Evolutionary conservation across 30 jellyfish, hydroid and myxozoan species (phyloP).

Genomic region (Aurelia aurita complex sp. Pacific): DNA sequence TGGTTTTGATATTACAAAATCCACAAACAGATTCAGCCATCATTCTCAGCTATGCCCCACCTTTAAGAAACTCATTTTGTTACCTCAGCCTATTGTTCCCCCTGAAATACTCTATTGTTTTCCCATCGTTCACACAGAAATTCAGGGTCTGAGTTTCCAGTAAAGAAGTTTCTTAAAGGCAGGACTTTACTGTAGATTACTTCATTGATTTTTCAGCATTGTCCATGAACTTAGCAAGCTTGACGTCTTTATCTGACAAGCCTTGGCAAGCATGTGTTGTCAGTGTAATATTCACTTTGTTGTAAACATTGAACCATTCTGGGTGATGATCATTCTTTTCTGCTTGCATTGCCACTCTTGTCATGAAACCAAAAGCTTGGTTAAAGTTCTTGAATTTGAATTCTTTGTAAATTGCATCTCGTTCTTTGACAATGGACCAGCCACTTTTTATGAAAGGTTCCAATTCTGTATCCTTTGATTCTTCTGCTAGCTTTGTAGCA

Average conservation of each 20-base stretch:
- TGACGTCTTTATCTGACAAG: conserved; percentile 78
- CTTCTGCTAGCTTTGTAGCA: conserved; percentile 62
- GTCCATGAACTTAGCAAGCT: conserved; percentile 87
- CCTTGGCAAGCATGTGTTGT: conserved; percentile 96
- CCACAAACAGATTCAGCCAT: no score
- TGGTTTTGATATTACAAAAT: no score
- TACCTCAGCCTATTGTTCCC: no score
- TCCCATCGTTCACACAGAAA: no score
- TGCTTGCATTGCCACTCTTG: conserved; percentile 90
- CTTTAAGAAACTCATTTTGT: no score
- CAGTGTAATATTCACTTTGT: conserved; percentile 89
- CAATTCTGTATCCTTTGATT: conserved; percentile 40
- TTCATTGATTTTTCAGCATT: conserved; percentile 21
- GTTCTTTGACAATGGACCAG: conserved; percentile 71
- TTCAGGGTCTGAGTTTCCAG: no score
- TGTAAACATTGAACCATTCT: conserved; percentile 97
- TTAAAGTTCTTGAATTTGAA: conserved; percentile 84
- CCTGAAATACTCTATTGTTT: no score
- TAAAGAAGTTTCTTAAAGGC: no score
- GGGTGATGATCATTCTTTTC: conserved; percentile 96
- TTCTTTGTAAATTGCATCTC: conserved; percentile 95
- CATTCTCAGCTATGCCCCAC: no score
- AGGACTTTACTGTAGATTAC: not conserved
- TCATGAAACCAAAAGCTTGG: conserved; percentile 96
- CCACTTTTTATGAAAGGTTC: conserved; percentile 71